Base-by-base conservation (phyloP, 30 jellyfish, hydroid and myxozoan genomes). In the Pelagia noctiluca region DNA sequence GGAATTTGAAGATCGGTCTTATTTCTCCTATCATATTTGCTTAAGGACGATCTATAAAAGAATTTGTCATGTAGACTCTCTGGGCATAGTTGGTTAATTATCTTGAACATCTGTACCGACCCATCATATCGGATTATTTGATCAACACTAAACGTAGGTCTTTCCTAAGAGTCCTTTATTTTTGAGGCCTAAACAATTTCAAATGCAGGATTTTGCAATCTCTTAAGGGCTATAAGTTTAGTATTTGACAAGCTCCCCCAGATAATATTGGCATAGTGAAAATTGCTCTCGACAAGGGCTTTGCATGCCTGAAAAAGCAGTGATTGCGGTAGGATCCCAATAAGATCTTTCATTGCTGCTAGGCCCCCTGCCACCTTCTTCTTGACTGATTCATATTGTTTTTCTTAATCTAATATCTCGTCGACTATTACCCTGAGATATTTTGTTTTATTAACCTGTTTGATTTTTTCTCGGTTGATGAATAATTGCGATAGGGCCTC, bases 1-100 rank as follows among this genome's bases (percentile, higher is more conserved):
- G 89, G 89, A n/a, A 38, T 60, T 42, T 78, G 89, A 35, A 78
- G 80, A 63, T 60, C 81, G 38, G 80, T 78, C 60, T 25, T 63
- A 12, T 78, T 61, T 53, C 77, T 76, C 47, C 77, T 50, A 26
- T n/a, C 77, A 29, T 63, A 63, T 29, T 29, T 63, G 47, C 50
- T 63, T n/a, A 29, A 2, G 2, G 77, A 23, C 42, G 77, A 63
- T 10, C 50, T 23, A n/a, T 63, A 21, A 63, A 33, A 2, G 30
- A 63, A 29, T 63, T 63, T 63, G 33, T 29, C 77, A 29, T n/a
- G 49, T 22, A 29, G 49, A 29, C 50, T 63, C 49, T 23, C 77
- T n/a, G 77, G 77, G 33, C 47, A 63, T 63, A 63, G 23, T 29
- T 63, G 23, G 77, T 63, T 63, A 23, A 63, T 23, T 29, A 63